These are phyloP conservation scores for Anticlea derivata DNA, from an alignment of 2,888 invertebrate genomes.

Conservation along the genomic window DNA sequence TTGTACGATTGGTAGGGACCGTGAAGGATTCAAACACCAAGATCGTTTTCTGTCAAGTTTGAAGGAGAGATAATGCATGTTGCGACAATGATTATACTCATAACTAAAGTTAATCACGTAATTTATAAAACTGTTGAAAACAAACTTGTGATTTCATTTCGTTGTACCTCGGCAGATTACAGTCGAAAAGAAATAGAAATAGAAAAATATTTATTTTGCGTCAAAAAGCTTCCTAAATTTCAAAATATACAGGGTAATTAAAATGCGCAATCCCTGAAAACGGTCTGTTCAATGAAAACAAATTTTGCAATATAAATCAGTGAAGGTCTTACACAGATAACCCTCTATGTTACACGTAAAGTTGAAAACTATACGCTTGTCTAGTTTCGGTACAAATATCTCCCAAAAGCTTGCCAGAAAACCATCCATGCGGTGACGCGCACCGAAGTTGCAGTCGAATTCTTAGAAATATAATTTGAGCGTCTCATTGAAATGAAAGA, in stretches of 20 bases:
- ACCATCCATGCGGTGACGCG: constrained; percentile 17
- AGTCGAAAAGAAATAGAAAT: too few species aligned
- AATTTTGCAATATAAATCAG: too few species aligned
- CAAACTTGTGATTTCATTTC: constrained; percentile 31
- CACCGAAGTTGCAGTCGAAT: constrained; percentile 9
- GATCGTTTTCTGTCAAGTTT: constrained; percentile 24
- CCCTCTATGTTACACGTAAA: background rate
- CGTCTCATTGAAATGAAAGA: background rate
- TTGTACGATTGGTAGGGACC: constrained; percentile 31
- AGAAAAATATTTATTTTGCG: too few species aligned
- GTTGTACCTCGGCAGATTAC: constrained; percentile 22
- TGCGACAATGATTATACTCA: constrained; percentile 10
- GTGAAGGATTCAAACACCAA: constrained; percentile 24
- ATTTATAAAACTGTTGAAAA: constrained; percentile 21
- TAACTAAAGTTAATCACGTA: constrained; percentile 9
- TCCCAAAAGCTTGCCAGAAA: constrained; percentile 56
- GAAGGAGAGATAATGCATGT: constrained; percentile 14
- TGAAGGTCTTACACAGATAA: too few species aligned
- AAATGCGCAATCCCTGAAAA: too few species aligned
- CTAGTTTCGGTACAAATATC: constrained; percentile 3
- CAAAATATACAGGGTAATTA: too few species aligned
- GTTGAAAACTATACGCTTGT: background rate
- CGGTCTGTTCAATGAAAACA: too few species aligned
- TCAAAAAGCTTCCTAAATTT: too few species aligned
- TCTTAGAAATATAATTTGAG: background rate